Conservation (phyloP, 2,797 vertebrate genomes). For the Xyrichtys novacula region DNA sequence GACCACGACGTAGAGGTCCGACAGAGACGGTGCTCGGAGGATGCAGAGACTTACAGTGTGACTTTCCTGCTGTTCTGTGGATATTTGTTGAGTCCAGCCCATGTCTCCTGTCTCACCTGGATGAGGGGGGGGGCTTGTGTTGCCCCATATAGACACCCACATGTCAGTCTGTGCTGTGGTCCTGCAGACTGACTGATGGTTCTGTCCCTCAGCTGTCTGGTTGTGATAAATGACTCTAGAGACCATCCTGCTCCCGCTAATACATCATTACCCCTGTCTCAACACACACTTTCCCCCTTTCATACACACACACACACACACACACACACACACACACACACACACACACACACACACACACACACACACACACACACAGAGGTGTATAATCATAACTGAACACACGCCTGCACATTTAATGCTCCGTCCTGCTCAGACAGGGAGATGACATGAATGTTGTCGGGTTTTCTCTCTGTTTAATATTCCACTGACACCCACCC, state of each 20-base stretch:
- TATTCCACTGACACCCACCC: not conserved
- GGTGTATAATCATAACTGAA: not conserved
- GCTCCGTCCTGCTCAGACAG: not conserved
- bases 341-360: slow-evolving; percentile 11
- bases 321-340: slow-evolving; percentile 9
- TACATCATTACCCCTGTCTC: slow-evolving; percentile 62
- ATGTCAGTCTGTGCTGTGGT: not conserved
- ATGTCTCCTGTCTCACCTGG: not conserved
- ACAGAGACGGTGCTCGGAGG: no score
- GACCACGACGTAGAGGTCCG: no score
- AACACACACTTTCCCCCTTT: not conserved
- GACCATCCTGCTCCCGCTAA: slow-evolving; percentile 47
- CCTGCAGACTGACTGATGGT: slow-evolving; percentile 51
- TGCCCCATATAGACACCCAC: no score
- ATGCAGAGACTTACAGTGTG: no score
- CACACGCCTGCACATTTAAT: not conserved
- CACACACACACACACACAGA: slow-evolving; percentile 5
- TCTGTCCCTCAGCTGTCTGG: slow-evolving; percentile 56
- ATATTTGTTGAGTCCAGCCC: no score
- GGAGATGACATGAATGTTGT: not conserved
- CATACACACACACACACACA: not conserved
- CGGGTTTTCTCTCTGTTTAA: not conserved
- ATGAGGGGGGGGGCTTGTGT: no score
- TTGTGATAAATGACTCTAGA: slow-evolving; percentile 57
- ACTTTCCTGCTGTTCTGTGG: no score